These are phyloP conservation scores for Hedychridium roseum DNA, from an alignment of 2,888 invertebrate species.

Conservation along the genomic window DNA sequence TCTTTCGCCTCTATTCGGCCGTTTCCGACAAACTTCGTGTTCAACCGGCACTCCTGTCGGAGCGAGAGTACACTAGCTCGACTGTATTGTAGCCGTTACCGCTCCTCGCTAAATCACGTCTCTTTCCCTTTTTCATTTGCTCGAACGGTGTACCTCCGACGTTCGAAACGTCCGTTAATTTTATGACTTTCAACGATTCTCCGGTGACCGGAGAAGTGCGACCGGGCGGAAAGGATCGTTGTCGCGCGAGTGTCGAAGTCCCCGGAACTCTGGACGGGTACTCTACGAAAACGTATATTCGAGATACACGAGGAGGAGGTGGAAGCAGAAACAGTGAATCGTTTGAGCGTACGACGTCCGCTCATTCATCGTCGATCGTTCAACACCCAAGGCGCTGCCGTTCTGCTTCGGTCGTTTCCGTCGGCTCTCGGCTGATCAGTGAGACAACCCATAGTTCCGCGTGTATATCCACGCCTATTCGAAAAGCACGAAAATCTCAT, in stretches of 20 bases:
- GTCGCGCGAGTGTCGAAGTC: too few relatives aligned
- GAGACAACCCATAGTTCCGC: not conserved
- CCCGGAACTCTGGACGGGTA: too few relatives aligned
- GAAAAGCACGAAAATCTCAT: too few relatives aligned
- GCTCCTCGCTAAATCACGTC: not conserved
- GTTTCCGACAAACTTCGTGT: not conserved
- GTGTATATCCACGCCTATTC: too few relatives aligned
- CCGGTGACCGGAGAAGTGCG: slow-evolving; percentile 17
- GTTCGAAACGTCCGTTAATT: not conserved
- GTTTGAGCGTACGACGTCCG: too few relatives aligned
- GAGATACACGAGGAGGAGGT: too few relatives aligned
- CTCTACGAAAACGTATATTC: too few relatives aligned
- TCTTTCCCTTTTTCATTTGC: not conserved
- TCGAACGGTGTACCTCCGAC: not conserved
- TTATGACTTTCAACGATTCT: not conserved
- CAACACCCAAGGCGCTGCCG: not conserved
- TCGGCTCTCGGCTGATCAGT: not conserved
- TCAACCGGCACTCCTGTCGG: too few relatives aligned
- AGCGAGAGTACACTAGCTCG: too few relatives aligned
- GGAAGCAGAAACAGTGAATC: too few relatives aligned
- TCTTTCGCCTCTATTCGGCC: slow-evolving; percentile 4
- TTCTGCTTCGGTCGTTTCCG: not conserved
- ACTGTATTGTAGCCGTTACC: not conserved
- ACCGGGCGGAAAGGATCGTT: too few relatives aligned
- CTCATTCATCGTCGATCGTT: slow-evolving; percentile 1